Evolutionary conservation across 2,888 invertebrate genomes (phyloP).

Genomic region (Kryphioiulus occultus): DNA sequence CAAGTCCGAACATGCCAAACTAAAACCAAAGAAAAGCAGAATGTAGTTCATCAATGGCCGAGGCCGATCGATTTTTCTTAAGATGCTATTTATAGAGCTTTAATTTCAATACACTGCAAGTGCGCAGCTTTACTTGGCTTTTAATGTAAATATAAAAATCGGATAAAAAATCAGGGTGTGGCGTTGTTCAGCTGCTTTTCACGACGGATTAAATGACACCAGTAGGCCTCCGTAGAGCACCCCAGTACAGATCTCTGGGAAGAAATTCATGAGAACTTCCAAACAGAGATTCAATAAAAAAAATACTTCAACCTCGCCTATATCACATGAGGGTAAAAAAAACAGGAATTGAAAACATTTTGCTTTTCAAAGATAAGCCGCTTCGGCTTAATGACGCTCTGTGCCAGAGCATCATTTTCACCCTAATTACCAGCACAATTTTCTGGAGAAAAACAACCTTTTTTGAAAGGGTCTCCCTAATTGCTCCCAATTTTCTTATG

Average conservation of each 20-base stretch:
- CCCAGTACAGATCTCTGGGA: not conserved
- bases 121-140: not conserved
- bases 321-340: not conserved
- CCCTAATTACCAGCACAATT: not conserved
- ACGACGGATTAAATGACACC: not conserved
- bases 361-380: constrained; percentile 31
- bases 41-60: not conserved
- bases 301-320: not conserved
- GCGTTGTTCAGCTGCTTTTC: not conserved
- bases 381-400: not conserved
- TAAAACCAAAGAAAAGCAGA: not conserved
- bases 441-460: constrained; percentile 17
- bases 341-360: not conserved
- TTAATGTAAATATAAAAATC: constrained; percentile 18
- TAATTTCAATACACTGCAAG: not conserved
- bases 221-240: not conserved
- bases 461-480: not conserved
- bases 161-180: constrained; percentile 6
- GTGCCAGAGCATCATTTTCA: not conserved
- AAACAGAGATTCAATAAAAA: not conserved
- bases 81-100: constrained; percentile 9
- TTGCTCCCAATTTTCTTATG: not conserved
- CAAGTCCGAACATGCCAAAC: not conserved
- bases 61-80: not conserved
- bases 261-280: constrained; percentile 11